A percentile compares a stretch with the other conserved stretches of the same genome.
phyloP scores from a whole-genome alignment of 2,797 vertebrate species.

The Chrosomus eos region DNA sequence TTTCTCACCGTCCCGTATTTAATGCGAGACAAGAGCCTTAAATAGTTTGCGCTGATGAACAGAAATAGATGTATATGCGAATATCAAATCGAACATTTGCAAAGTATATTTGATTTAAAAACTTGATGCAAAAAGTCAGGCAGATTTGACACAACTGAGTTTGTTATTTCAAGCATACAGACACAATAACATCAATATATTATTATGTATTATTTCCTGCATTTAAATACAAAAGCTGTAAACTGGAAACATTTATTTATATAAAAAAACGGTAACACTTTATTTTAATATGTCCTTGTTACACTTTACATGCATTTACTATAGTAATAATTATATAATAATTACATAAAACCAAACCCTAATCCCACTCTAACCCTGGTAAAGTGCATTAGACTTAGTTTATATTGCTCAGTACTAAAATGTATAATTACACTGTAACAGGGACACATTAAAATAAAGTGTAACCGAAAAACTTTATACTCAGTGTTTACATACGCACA shows the following conservation, averaged over 20 bases:
- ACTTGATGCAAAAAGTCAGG: slow-evolving; percentile 49
- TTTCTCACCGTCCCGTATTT: slow-evolving; percentile 47
- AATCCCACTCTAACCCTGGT: too few species aligned
- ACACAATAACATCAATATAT: neutral
- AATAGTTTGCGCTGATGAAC: slow-evolving; percentile 29
- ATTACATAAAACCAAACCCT: too few species aligned
- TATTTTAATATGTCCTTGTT: too few species aligned
- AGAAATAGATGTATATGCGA: slow-evolving; percentile 15
- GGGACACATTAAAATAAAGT: too few species aligned
- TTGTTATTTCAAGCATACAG: neutral
- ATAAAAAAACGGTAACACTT: neutral
- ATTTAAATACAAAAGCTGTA: neutral
- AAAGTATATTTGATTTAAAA: slow-evolving; percentile 20
- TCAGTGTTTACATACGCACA: neutral
- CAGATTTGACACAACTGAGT: slow-evolving; percentile 31
- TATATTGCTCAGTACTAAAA: too few species aligned
- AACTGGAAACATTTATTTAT: neutral
- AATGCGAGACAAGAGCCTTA: slow-evolving; percentile 22
- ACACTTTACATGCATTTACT: too few species aligned
- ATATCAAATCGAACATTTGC: slow-evolving; percentile 9
- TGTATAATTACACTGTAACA: too few species aligned
- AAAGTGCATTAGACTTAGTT: too few species aligned
- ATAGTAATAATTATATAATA: too few species aligned
- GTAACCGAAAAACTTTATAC: too few species aligned
- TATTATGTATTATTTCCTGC: neutral